phyloP scores from a whole-genome alignment of 2,113 vertebrate species.

The rat (Rattus norvegicus) region GRCr8 NC_086034.1:39154001-39154500 shows the following conservation, averaged over 20 bases:
- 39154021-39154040: too few relatives aligned
- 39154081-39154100: not conserved
- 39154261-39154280: not conserved
- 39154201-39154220: not conserved
- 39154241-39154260: not conserved
- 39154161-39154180: not conserved
- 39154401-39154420: slow-evolving; percentile 9
- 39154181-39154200: not conserved
- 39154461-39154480: not conserved
- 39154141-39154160: not conserved
- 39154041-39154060: too few relatives aligned
- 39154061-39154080: too few relatives aligned
- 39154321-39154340: not conserved
- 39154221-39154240: not conserved
- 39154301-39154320: not conserved
- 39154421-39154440: not conserved
- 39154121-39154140: not conserved
- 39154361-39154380: not conserved
- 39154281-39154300: not conserved
- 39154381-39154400: not conserved
- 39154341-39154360: not conserved
- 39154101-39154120: not conserved
- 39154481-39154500: not conserved
- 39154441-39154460: not conserved
- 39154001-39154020: too few relatives aligned